Base-by-base conservation (phyloP, 1,140 invertebrate species). In the Holotrichia oblita region DNA sequence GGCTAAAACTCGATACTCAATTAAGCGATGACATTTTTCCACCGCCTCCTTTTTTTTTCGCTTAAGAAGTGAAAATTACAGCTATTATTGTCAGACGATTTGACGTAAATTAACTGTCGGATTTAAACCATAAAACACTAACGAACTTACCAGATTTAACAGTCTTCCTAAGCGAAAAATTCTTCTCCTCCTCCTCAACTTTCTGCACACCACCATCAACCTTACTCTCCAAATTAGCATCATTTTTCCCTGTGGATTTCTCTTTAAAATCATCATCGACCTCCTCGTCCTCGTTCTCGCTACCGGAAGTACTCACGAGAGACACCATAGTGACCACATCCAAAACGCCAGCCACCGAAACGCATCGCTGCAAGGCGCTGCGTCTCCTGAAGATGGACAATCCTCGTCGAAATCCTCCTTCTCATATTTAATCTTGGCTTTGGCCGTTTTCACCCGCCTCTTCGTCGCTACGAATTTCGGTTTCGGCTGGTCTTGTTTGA, bases 321-420 rank as follows among this genome's bases (percentile, higher is more conserved):
- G 89, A 90, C 0, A 90, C 89, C 90, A 91, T 90, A 0, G 90
- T 90, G 2, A 90, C 85, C 4, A 90, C 86, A 40, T 90, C 89
- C 17, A 41, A 40, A 0, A 80, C 83, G n/a, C 79, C 82, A 40
- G 73, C 79, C 4, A 79, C 77, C 0, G 80, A 27, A 2, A 79
- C 75, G 22, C 79, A 80, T 69, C 79, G 77, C 61, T 80, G 40
- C 40, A 79, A 73, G n/a, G 41, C 72, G 41, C n/a, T 59, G n/a
- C 76, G 12, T 41, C 34, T 48, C 3, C 22, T 1, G 27, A 48
- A 8, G 22, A 55, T 48, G 40, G 22, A n/a, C 12, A 72, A 55
- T 69, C 61, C 8, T 69, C 74, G 42, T 76, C 59, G 48, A 34
- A 34, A 17, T 48, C 69, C 41, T 78, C 78, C 55, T 80, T 55